These are phyloP conservation scores for Cephus spinipes DNA, from an alignment of 2,888 invertebrate species.

Conservation along the genomic window DNA sequence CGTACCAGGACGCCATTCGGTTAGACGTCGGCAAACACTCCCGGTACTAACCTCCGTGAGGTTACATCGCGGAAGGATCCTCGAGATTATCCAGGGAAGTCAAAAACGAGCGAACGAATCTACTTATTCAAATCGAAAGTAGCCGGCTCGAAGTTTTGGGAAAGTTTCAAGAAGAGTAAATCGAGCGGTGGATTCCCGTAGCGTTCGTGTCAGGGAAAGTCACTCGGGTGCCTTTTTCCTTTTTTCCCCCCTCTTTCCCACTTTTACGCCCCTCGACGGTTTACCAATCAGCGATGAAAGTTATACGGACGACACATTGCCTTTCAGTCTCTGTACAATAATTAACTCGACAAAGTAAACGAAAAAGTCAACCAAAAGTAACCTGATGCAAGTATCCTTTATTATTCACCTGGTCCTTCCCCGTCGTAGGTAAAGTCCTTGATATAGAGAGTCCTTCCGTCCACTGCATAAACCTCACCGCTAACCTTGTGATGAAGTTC, in stretches of 20 bases:
- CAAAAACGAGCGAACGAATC: not conserved
- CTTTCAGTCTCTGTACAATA: not conserved
- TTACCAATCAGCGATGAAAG: not conserved
- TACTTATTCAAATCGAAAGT: not conserved
- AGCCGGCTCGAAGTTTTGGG: conserved; percentile 18
- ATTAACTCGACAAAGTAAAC: not conserved
- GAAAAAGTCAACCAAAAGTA: not conserved
- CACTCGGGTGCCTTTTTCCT: not conserved
- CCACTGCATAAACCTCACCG: conserved; percentile 89
- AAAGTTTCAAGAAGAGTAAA: conserved; percentile 29
- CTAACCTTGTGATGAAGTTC: conserved; percentile 87
- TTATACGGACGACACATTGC: not conserved
- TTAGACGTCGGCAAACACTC: not conserved
- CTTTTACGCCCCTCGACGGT: not conserved
- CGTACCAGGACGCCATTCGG: not conserved
- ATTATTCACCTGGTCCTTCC: conserved; percentile 82
- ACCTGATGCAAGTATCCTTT: not conserved
- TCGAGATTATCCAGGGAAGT: not conserved
- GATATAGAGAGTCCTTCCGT: conserved; percentile 86
- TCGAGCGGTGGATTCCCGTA: conserved; percentile 19
- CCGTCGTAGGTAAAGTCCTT: conserved; percentile 93
- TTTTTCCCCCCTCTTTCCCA: not conserved
- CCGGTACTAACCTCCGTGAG: not conserved
- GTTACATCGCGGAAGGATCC: not conserved
- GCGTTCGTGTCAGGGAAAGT: conserved; percentile 26